phyloP scores from a whole-genome alignment of 2,888 invertebrate species.

The Tholera decimalis region DNA sequence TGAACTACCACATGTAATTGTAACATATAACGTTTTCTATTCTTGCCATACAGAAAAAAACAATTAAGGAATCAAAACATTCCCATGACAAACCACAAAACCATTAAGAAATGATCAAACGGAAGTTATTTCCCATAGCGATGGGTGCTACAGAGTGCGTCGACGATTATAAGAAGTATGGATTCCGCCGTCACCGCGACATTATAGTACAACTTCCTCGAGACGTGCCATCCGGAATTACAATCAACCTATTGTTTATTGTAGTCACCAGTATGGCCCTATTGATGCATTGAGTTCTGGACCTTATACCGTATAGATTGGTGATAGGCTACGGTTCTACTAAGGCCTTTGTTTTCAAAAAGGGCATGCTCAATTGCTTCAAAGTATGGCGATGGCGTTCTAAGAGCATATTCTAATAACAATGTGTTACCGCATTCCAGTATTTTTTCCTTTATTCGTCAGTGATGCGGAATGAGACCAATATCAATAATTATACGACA shows the following conservation, averaged over 20 bases:
- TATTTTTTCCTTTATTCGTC: conserved; percentile 19
- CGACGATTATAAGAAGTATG: conserved; percentile 54
- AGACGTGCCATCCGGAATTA: conserved; percentile 79
- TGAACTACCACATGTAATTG: too few relatives aligned
- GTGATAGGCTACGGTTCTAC: conserved; percentile 47
- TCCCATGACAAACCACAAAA: conserved; percentile 36
- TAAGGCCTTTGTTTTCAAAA: conserved; percentile 51
- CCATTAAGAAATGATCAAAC: conserved; percentile 38
- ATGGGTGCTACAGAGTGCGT: conserved; percentile 42
- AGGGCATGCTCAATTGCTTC: conserved; percentile 29
- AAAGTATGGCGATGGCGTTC: conserved; percentile 15
- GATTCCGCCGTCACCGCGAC: conserved; percentile 66
- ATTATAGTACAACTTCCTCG: conserved; percentile 81
- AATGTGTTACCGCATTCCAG: conserved; percentile 30
- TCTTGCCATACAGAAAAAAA: background rate
- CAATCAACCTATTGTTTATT: conserved; percentile 79
- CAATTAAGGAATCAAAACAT: conserved; percentile 20
- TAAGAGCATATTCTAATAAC: conserved; percentile 36
- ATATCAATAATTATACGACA: conserved; percentile 1
- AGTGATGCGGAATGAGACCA: conserved; percentile 5
- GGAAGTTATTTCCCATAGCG: conserved; percentile 58
- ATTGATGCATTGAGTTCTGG: conserved; percentile 64
- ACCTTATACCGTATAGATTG: conserved; percentile 59
- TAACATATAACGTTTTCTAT: background rate
- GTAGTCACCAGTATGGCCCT: conserved; percentile 58